Conservation (phyloP, 2,113 vertebrate species). For the Rallus limicola region DNA sequence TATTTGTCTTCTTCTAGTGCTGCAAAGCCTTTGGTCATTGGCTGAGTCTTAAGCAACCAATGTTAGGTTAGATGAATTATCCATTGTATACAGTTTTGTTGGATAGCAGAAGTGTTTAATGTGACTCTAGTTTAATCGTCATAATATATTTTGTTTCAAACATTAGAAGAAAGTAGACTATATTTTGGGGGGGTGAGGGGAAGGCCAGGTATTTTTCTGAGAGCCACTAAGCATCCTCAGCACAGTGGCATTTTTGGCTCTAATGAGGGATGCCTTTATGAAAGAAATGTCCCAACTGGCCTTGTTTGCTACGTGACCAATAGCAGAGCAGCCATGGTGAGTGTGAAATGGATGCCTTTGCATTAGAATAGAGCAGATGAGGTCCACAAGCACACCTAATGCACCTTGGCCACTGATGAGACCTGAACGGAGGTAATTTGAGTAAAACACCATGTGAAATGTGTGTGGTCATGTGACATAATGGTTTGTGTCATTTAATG, state of each 20-base stretch:
- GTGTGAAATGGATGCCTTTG: background rate
- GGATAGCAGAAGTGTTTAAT: background rate
- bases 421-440: background rate
- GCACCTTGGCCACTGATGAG: background rate
- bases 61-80: background rate
- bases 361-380: background rate
- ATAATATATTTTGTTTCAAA: background rate
- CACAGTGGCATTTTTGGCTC: background rate
- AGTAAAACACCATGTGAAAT: background rate
- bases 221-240: background rate
- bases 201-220: background rate
- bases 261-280: background rate
- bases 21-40: background rate
- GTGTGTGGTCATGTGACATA: no score
- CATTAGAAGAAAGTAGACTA: background rate
- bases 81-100: background rate
- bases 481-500: rapidly evolving
- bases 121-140: background rate
- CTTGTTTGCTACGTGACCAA: background rate
- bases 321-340: background rate
- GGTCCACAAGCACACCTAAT: background rate
- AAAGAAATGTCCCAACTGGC: background rate
- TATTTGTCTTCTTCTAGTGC: background rate
- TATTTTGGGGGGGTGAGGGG: background rate
- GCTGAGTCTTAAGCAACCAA: background rate